phyloP scores from a whole-genome alignment of 2,113 vertebrate genomes.

The Solenodon paradoxus region DNA sequence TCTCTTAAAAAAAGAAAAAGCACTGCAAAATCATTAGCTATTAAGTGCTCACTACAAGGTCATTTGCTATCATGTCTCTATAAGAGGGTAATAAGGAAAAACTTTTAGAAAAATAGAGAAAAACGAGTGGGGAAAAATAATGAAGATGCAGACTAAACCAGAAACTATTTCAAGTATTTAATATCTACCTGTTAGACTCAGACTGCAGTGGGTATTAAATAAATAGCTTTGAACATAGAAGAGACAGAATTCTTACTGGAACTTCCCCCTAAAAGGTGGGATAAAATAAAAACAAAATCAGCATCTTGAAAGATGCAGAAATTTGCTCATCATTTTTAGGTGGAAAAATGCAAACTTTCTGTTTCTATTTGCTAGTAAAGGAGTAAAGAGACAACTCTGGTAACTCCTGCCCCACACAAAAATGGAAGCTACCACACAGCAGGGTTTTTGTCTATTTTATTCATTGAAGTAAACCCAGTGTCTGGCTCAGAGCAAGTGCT shows the following conservation, averaged over 20 bases:
- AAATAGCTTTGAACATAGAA: not conserved
- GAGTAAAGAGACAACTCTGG: not conserved
- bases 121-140: not conserved
- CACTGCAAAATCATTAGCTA: not conserved
- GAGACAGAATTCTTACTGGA: slow-evolving; percentile 27
- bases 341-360: not conserved
- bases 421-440: not conserved
- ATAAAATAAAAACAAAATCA: not conserved
- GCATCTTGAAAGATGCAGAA: not conserved
- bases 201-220: not conserved
- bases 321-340: not conserved
- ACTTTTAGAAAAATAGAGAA: not conserved
- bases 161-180: not conserved
- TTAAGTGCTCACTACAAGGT: not conserved
- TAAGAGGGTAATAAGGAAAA: not conserved
- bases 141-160: not conserved
- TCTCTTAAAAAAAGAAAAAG: no score
- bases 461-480: not conserved
- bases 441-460: not conserved
- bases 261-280: not conserved
- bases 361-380: not conserved
- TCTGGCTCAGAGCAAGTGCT: not conserved
- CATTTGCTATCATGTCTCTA: not conserved
- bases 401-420: not conserved
- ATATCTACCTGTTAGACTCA: not conserved